A percentile compares a stretch with the other conserved stretches of the same genome.
Conservation (phyloP, 2,888 invertebrate species). For the Sinohyriopsis cumingii region DNA sequence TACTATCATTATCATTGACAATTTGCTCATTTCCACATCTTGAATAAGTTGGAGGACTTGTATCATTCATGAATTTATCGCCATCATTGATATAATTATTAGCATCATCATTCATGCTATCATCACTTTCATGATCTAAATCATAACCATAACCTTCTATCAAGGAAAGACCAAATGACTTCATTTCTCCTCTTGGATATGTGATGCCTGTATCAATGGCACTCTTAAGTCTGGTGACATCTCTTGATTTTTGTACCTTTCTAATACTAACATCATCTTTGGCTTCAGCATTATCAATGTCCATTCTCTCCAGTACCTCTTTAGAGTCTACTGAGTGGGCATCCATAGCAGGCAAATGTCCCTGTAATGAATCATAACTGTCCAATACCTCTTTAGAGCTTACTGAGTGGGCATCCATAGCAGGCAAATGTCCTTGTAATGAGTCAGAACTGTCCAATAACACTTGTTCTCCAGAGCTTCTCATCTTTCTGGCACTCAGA, state of each 20-base stretch:
- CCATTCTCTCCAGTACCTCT: not conserved
- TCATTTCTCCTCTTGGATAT: not conserved
- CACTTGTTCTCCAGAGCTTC: not conserved
- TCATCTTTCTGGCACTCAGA: not conserved
- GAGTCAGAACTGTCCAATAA: no score
- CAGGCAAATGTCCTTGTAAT: not conserved
- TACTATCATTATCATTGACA: conserved; percentile 8
- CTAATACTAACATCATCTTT: conserved; percentile 5
- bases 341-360: no score
- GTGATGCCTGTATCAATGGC: not conserved
- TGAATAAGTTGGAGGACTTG: not conserved
- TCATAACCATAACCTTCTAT: no score
- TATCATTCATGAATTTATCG: not conserved
- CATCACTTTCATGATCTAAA: not conserved
- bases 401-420: no score
- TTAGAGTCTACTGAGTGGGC: no score
- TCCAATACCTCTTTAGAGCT: not conserved
- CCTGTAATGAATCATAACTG: not conserved
- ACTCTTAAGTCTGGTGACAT: conserved; percentile 6
- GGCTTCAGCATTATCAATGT: conserved; percentile 18
- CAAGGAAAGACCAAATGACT: not conserved
- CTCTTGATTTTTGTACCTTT: not conserved
- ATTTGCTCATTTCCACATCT: not conserved
- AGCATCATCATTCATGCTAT: not conserved
- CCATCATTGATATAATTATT: not conserved